phyloP scores from a whole-genome alignment of 1,140 invertebrate species.

The Lepidurus apus region DNA sequence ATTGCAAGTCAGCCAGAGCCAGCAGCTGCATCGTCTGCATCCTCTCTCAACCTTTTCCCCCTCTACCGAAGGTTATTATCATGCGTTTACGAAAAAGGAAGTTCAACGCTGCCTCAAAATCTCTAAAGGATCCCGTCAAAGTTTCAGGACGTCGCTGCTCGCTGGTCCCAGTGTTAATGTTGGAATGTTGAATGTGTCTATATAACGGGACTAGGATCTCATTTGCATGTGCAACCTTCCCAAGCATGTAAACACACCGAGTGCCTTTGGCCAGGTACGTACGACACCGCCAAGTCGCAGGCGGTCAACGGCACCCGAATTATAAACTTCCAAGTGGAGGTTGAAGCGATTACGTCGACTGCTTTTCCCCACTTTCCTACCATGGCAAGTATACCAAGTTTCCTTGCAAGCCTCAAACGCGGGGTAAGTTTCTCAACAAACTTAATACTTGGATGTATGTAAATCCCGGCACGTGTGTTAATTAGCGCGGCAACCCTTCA shows the following conservation, averaged over 20 bases:
- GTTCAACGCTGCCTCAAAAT: background rate
- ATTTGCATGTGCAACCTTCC: slow-evolving; percentile 5
- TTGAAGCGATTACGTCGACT: background rate
- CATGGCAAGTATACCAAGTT: no score
- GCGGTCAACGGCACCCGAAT: slow-evolving; percentile 1
- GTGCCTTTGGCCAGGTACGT: no score
- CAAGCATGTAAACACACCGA: background rate
- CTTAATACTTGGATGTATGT: no score
- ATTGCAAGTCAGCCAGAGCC: background rate
- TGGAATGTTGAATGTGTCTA: background rate
- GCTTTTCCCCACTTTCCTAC: no score
- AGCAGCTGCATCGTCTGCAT: background rate
- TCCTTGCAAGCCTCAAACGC: no score
- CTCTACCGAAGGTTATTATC: background rate
- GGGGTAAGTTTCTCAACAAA: no score
- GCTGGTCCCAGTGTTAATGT: no score
- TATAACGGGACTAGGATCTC: slow-evolving; percentile 3
- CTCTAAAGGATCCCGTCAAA: no score
- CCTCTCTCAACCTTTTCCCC: background rate
- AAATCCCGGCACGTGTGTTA: background rate
- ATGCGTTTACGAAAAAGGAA: background rate
- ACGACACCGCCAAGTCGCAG: background rate
- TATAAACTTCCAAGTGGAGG: background rate
- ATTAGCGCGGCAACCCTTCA: background rate
- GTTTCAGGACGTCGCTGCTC: no score